These are phyloP conservation scores for Magallana nippona DNA, from an alignment of 2,888 invertebrate genomes.

Conservation along the genomic window DNA sequence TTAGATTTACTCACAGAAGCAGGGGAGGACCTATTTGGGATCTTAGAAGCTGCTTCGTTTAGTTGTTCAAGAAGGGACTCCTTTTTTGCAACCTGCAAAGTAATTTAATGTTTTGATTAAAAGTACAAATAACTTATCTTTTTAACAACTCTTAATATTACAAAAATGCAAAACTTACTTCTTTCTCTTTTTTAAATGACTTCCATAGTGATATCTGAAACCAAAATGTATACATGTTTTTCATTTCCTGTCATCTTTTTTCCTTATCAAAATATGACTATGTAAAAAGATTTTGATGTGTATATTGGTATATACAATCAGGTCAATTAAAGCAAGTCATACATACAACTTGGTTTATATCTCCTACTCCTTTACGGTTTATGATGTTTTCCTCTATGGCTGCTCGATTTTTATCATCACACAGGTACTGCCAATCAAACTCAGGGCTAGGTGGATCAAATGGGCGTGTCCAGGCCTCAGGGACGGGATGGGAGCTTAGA, in stretches of 20 bases:
- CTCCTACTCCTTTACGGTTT: constrained; percentile 85
- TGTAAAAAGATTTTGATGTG: too few relatives aligned
- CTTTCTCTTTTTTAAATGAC: constrained; percentile 28
- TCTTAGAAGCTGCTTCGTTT: constrained; percentile 51
- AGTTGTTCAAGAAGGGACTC: constrained; percentile 48
- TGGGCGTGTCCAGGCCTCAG: neutral
- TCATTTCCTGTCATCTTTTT: too few relatives aligned
- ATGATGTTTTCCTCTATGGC: constrained; percentile 85
- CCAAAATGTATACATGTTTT: too few relatives aligned
- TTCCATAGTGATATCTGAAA: constrained; percentile 50
- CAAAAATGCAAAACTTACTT: constrained; percentile 36
- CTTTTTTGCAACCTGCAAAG: neutral
- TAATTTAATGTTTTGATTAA: neutral
- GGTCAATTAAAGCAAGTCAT: neutral
- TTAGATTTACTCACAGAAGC: constrained; percentile 52
- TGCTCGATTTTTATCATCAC: constrained; percentile 83
- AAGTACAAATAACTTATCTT: neutral
- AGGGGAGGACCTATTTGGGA: constrained; percentile 59
- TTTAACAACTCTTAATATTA: neutral
- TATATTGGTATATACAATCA: constrained; percentile 4
- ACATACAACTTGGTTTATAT: constrained; percentile 83
- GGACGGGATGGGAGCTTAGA: neutral
- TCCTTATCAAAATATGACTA: too few relatives aligned
- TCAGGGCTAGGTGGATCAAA: constrained; percentile 79
- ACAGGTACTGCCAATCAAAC: constrained; percentile 85